Base-by-base conservation (phyloP, 1,140 invertebrate species). In the Halotydeus destructor region DNA sequence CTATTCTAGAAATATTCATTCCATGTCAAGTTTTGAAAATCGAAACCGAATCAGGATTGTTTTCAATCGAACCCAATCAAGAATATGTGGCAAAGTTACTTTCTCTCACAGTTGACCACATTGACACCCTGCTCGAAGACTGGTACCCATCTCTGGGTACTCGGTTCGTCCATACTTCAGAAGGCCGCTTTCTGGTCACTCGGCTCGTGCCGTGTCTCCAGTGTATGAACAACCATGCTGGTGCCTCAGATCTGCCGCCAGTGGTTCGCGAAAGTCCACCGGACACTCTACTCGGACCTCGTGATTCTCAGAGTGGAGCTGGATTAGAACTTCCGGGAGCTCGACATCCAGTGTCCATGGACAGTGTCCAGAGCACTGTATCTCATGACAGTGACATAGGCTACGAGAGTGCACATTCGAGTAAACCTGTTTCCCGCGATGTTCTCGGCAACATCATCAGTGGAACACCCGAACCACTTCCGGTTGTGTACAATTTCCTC, bases 81-180 rank as follows among this genome's bases (percentile, higher is more conserved):
- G 75, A 77, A 60, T 73, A 72, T 48, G 70, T 83, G 41, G 75
- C 88, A 1, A 80, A 85, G 54, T 57, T 98, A 12, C 56, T 97
- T 33, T 79, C 88, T 0, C 60, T 91, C 14, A 71, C 85, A n/a
- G 83, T 94, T 0, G 86, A 94, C 58, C 86, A 96, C 56, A 83
- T 98, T 50, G 93, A 99, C 58, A 77, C 88, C 38, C 60, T 99
- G 19, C 60, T 98, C 0, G 93, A 98, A 60, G 93, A 98, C 60
- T 98, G 93, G 91, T 96, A 91, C 63, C 88, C 88, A 0, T 83
- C 83, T 0, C 63, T 89, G 33, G 78, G 91, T 5, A 96, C 89
- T 1, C 69, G 91, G 32, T 98, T 98, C 62, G 84, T 89, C 1
- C 93, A 98, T 55, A 96, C 88, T 0, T 89, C 85, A 0, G 86